These are phyloP conservation scores for Tenthredo mesomela DNA, from an alignment of 2,888 invertebrate species.

Conservation along the genomic window DNA sequence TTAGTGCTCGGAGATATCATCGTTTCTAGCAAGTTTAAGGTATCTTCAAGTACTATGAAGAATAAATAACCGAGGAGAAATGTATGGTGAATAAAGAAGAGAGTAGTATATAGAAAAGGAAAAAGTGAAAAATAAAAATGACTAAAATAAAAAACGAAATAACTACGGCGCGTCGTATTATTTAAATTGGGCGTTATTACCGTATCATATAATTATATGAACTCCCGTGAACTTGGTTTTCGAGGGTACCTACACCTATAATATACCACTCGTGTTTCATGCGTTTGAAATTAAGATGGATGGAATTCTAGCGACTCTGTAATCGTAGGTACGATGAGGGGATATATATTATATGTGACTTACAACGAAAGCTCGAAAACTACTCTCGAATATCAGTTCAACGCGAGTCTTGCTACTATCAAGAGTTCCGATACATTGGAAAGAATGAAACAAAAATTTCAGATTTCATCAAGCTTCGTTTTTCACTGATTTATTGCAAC, in stretches of 20 bases:
- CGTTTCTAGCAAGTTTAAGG: slow-evolving; percentile 39
- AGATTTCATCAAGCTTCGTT: no score
- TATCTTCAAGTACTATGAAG: slow-evolving; percentile 2
- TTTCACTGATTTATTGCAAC: not conserved
- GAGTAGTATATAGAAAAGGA: no score
- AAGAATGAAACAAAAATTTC: no score
- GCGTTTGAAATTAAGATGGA: slow-evolving; percentile 40
- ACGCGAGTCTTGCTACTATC: not conserved
- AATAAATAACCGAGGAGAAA: slow-evolving; percentile 41
- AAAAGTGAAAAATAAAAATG: slow-evolving; percentile 8
- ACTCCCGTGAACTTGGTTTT: slow-evolving; percentile 57
- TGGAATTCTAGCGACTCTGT: slow-evolving; percentile 39
- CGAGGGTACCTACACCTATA: slow-evolving; percentile 40
- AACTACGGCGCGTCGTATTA: slow-evolving; percentile 58
- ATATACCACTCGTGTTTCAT: slow-evolving; percentile 44
- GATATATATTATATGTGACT: not conserved
- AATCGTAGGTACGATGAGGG: not conserved
- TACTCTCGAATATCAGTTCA: no score
- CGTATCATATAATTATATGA: slow-evolving; percentile 67
- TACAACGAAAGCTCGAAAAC: not conserved
- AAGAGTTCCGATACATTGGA: not conserved
- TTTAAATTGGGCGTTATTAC: slow-evolving; percentile 66
- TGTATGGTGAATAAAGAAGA: slow-evolving; percentile 6
- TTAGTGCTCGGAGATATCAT: slow-evolving; percentile 60
- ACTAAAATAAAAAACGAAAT: not conserved